Percentiles rank a stretch among this genome's conserved stretches.
Conservation (phyloP, 2,797 vertebrate genomes). For the Sebastes hopkinsi region DNA sequence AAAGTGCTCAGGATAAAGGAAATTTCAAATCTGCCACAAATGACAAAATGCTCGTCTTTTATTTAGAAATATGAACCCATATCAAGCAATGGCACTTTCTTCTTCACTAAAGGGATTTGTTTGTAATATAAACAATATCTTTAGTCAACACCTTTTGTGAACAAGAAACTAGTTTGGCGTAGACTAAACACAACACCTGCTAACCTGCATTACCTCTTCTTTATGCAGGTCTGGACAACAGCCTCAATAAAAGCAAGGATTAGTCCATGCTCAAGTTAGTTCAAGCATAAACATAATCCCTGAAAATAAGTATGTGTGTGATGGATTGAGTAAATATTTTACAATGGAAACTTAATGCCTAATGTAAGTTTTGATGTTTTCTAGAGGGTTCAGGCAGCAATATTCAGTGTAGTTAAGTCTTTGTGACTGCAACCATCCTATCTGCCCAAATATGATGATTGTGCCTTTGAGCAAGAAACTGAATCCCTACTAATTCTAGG, state of each 20-base stretch:
- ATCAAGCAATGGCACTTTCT: background rate
- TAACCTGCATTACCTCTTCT: constrained; percentile 9
- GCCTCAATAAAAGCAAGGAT: constrained; percentile 6
- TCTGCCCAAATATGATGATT: background rate
- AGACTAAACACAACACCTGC: background rate
- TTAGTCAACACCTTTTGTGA: background rate
- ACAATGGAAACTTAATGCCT: constrained; percentile 12
- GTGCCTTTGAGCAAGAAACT: constrained; percentile 1
- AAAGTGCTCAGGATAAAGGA: background rate
- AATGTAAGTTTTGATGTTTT: background rate
- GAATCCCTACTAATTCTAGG: background rate
- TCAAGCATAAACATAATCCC: constrained; percentile 32
- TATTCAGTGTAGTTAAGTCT: background rate
- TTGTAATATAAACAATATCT: constrained; percentile 23
- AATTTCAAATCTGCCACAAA: background rate
- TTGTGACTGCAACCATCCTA: background rate
- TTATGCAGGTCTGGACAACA: constrained; percentile 44
- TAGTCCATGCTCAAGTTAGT: background rate
- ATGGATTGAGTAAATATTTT: constrained; percentile 4
- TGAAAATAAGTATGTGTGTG: constrained; percentile 1
- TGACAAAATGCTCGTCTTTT: background rate
- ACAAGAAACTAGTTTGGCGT: background rate
- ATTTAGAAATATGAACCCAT: background rate
- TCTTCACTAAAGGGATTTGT: constrained; percentile 3
- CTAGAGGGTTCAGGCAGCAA: background rate